phyloP scores from a whole-genome alignment of 2,797 vertebrate genomes.

The Gymnocypris eckloni region DNA sequence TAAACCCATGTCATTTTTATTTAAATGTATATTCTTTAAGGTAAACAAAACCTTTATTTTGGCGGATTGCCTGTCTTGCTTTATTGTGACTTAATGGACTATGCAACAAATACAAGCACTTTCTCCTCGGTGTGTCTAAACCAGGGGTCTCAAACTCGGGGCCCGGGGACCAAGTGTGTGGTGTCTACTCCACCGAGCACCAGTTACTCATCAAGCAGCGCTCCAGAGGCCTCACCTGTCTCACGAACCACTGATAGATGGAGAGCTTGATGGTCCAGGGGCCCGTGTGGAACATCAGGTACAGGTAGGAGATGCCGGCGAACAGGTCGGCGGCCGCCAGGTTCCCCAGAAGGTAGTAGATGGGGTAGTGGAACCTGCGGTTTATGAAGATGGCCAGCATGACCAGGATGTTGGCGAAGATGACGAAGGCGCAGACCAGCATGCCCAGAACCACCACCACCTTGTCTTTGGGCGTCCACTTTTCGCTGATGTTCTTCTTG shows the following conservation, averaged over 20 bases:
- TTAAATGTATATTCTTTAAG: too few relatives aligned
- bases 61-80: too few relatives aligned
- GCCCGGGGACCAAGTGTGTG: too few relatives aligned
- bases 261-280: slow-evolving; percentile 85
- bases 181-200: neutral
- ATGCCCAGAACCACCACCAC: slow-evolving; percentile 86
- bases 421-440: slow-evolving; percentile 84
- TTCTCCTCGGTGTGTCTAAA: too few relatives aligned
- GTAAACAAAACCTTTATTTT: too few relatives aligned
- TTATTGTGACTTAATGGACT: too few relatives aligned
- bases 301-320: slow-evolving; percentile 88
- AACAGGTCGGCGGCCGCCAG: slow-evolving; percentile 91
- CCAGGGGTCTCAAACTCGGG: too few relatives aligned
- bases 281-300: slow-evolving; percentile 94
- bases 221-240: slow-evolving; percentile 61
- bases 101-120: too few relatives aligned
- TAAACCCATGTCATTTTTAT: too few relatives aligned
- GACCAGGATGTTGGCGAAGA: slow-evolving; percentile 90
- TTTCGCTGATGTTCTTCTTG: slow-evolving; percentile 80
- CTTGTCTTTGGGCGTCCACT: slow-evolving; percentile 82
- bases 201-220: neutral
- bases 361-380: slow-evolving; percentile 91
- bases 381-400: slow-evolving; percentile 88
- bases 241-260: slow-evolving; percentile 84
- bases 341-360: slow-evolving; percentile 94